These are phyloP conservation scores for Forbesichthys papilliferus DNA, from an alignment of 2,113 vertebrate species.

Conservation along the genomic window DNA sequence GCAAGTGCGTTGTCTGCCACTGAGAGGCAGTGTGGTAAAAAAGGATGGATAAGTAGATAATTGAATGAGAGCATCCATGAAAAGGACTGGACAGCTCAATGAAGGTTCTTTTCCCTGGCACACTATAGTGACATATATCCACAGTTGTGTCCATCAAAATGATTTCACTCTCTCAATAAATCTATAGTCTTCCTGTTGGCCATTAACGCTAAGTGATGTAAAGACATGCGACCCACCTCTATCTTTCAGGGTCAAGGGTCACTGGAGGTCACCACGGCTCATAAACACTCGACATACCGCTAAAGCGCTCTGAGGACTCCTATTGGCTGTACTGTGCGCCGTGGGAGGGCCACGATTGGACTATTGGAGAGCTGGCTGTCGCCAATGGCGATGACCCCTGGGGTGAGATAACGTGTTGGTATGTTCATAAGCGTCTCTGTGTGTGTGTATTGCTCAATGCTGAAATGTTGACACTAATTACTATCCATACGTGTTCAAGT, in stretches of 20 bases:
- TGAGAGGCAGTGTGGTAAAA: background rate
- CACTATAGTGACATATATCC: slow-evolving; percentile 3
- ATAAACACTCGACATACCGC: slow-evolving; percentile 69
- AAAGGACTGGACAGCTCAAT: background rate
- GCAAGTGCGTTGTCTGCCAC: no score
- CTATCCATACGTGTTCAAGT: no score
- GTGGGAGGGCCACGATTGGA: slow-evolving; percentile 12
- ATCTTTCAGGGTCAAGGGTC: slow-evolving; percentile 59
- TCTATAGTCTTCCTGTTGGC: slow-evolving; percentile 23
- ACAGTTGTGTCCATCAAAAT: slow-evolving; percentile 40
- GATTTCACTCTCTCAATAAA: background rate
- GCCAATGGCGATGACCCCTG: slow-evolving; percentile 20
- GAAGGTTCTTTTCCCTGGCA: background rate
- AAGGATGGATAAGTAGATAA: background rate
- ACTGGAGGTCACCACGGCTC: slow-evolving; percentile 64
- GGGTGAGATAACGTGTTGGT: slow-evolving; percentile 26
- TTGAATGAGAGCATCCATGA: background rate
- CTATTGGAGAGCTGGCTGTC: slow-evolving; percentile 34
- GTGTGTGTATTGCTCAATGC: slow-evolving; percentile 10
- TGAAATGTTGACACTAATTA: no score
- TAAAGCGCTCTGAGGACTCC: slow-evolving; percentile 34
- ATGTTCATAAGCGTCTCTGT: slow-evolving; percentile 20
- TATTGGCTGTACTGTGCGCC: slow-evolving; percentile 7
- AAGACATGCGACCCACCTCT: slow-evolving; percentile 26
- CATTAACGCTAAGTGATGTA: slow-evolving; percentile 59